These are phyloP conservation scores for Odontocerum albicorne DNA, from an alignment of 2,888 invertebrate species.

Conservation along the genomic window DNA sequence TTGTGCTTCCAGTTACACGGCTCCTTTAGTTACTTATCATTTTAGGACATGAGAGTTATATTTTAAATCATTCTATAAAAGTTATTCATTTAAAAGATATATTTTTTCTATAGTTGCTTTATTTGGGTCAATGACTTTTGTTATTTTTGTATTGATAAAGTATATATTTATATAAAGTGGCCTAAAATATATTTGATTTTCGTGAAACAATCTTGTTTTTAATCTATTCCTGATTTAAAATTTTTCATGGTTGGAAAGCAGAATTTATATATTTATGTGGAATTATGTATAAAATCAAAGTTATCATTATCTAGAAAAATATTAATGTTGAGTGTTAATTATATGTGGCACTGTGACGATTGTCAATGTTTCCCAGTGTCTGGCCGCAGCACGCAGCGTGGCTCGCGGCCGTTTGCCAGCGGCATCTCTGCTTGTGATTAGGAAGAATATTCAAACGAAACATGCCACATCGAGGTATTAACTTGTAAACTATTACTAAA, in stretches of 20 bases:
- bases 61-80: constrained; percentile 20
- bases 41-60: constrained; percentile 2
- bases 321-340: constrained; percentile 10
- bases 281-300: background rate
- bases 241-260: constrained; percentile 25
- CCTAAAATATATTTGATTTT: constrained; percentile 11
- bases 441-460: constrained; percentile 20
- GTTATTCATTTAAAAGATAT: constrained; percentile 32
- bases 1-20: constrained; percentile 33
- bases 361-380: constrained; percentile 2
- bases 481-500: constrained; percentile 12
- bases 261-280: constrained; percentile 14
- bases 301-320: constrained; percentile 24
- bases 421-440: constrained; percentile 20
- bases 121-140: constrained; percentile 25
- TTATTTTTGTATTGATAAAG: constrained; percentile 28
- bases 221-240: background rate
- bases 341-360: constrained; percentile 23
- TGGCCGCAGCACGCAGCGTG: background rate
- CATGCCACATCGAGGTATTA: constrained; percentile 30
- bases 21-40: constrained; percentile 13
- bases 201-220: background rate
- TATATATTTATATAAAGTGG: constrained; percentile 25
- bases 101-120: constrained; percentile 34
- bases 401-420: no score